Evolutionary conservation across 2,888 invertebrate genomes (phyloP).

Genomic region (Xylocampa areola): DNA sequence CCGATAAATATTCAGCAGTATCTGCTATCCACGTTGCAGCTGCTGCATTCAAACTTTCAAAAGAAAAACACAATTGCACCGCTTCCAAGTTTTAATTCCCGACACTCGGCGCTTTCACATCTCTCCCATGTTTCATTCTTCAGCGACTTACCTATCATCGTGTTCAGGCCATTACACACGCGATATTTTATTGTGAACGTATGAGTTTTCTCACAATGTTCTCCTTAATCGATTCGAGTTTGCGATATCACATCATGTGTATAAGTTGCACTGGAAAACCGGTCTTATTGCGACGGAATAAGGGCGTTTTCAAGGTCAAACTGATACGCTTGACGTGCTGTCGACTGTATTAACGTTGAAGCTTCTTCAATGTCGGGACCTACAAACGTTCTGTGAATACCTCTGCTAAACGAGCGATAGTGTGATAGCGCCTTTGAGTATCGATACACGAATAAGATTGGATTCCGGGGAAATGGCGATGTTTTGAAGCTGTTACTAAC

Average conservation of each 20-base stretch:
- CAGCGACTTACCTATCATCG: conserved; percentile 28
- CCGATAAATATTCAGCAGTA: too few species aligned
- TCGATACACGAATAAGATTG: conserved; percentile 2
- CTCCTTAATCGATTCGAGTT: conserved; percentile 40
- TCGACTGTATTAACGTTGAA: neutral
- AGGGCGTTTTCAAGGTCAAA: too few species aligned
- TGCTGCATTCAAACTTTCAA: conserved; percentile 11
- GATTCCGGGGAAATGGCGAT: too few species aligned
- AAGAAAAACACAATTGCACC: conserved; percentile 36
- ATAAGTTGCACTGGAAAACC: too few species aligned
- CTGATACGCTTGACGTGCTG: too few species aligned
- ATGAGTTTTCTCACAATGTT: conserved; percentile 17
- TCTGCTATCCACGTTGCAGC: neutral
- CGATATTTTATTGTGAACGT: conserved; percentile 28
- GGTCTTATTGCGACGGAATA: too few species aligned
- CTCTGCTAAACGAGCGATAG: conserved; percentile 26
- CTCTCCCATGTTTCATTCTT: conserved; percentile 23
- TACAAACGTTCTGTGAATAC: conserved; percentile 15
- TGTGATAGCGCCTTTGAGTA: conserved; percentile 13
- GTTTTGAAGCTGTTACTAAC: too few species aligned
- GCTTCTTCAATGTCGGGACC: neutral
- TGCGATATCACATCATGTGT: conserved; percentile 32
- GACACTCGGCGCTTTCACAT: conserved; percentile 13
- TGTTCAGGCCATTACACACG: conserved; percentile 42
- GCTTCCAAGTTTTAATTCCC: conserved; percentile 40